Evolutionary conservation across 2,113 vertebrate genomes (phyloP).

Genomic region (Rhynchopsitta pachyrhyncha): DNA sequence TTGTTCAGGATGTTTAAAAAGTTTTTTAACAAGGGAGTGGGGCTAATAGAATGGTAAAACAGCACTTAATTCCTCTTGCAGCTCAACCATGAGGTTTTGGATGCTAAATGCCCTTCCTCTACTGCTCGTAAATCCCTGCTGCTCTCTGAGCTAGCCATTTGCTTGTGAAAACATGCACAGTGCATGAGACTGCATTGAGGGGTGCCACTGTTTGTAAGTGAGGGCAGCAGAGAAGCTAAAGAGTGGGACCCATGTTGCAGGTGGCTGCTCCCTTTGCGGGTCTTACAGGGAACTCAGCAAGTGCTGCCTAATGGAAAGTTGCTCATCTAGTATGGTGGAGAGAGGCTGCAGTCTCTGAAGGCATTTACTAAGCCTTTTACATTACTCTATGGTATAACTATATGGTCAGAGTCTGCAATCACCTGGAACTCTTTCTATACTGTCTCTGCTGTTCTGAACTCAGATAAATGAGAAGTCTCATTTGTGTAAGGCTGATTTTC

Average conservation of each 20-base stretch:
- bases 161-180: background rate
- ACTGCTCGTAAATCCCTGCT: background rate
- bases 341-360: background rate
- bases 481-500: background rate
- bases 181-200: accelerated
- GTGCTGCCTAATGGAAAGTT: background rate
- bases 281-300: background rate
- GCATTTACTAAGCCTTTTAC: too few relatives aligned
- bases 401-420: background rate
- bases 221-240: too few relatives aligned
- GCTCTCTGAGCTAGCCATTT: too few relatives aligned
- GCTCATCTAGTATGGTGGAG: too few relatives aligned
- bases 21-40: background rate
- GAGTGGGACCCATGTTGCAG: too few relatives aligned
- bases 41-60: background rate
- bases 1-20: background rate
- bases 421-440: background rate
- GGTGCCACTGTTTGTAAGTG: background rate
- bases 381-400: background rate
- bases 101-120: too few relatives aligned
- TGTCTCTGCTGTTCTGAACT: too few relatives aligned
- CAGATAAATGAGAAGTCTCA: background rate
- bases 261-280: background rate
- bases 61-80: background rate
- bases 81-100: background rate